Evolutionary conservation across 2,888 invertebrate species (phyloP).

Genomic region (Acleris literana): DNA sequence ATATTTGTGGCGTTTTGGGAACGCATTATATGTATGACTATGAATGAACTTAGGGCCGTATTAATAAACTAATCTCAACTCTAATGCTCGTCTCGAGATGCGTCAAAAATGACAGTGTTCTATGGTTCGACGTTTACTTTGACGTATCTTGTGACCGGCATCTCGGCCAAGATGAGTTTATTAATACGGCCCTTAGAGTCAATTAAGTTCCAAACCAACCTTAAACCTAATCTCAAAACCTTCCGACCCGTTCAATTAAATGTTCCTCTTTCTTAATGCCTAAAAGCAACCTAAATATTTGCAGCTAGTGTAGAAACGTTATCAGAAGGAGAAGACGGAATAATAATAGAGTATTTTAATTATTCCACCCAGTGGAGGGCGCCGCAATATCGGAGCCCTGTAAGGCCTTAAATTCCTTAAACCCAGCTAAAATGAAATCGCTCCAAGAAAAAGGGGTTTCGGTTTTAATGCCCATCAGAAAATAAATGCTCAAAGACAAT

Average conservation of each 20-base stretch:
- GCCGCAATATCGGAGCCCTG: constrained; percentile 64
- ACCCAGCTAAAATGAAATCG: constrained; percentile 83
- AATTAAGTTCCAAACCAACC: not conserved
- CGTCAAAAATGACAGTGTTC: too few species aligned
- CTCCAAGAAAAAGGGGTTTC: constrained; percentile 81
- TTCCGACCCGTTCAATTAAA: not conserved
- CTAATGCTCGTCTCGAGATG: too few species aligned
- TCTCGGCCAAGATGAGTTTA: too few species aligned
- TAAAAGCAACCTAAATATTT: constrained; percentile 31
- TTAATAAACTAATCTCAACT: too few species aligned
- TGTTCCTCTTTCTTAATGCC: not conserved
- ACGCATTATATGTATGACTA: too few species aligned
- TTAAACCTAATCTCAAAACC: not conserved
- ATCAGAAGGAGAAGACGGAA: constrained; percentile 71
- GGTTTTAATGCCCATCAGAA: constrained; percentile 81
- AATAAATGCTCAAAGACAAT: constrained; percentile 82
- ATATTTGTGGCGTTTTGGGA: too few species aligned
- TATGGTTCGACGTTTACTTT: too few species aligned
- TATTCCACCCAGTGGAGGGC: constrained; percentile 65
- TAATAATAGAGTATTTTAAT: constrained; percentile 80
- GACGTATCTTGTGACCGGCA: too few species aligned
- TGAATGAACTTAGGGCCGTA: too few species aligned
- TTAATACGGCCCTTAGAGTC: too few species aligned
- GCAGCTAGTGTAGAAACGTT: constrained; percentile 52
- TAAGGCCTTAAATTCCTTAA: constrained; percentile 80